Conservation (phyloP, 2,888 invertebrate genomes). For the Podotricha telesiphe region DNA sequence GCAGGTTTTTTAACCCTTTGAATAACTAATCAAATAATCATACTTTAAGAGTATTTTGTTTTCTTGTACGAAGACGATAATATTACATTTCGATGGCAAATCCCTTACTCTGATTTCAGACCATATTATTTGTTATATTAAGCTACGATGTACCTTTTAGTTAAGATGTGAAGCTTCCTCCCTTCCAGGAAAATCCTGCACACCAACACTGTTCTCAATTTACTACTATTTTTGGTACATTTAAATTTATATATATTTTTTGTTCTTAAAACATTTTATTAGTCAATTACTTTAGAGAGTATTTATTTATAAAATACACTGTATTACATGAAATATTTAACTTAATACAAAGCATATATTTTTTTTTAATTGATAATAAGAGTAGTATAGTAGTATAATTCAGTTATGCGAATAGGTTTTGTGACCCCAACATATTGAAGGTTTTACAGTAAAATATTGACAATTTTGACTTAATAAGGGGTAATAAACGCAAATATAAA, state of each 20-base stretch:
- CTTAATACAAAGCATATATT: background rate
- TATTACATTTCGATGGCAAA: too few relatives aligned
- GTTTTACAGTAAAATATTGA: background rate
- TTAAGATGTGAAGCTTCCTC: background rate
- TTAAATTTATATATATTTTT: background rate
- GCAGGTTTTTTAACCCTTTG: too few relatives aligned
- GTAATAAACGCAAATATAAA: too few relatives aligned
- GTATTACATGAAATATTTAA: background rate
- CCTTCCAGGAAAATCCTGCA: slow-evolving; percentile 2
- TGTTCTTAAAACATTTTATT: background rate
- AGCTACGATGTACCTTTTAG: background rate
- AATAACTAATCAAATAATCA: too few relatives aligned
- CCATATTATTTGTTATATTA: background rate
- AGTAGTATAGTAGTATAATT: background rate
- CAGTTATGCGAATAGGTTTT: background rate
- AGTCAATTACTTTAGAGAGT: background rate
- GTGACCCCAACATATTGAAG: background rate
- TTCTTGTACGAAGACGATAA: background rate
- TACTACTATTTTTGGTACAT: background rate
- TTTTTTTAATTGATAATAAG: too few relatives aligned
- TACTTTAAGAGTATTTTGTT: too few relatives aligned
- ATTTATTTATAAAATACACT: background rate
- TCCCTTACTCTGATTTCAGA: background rate
- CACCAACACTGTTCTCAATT: slow-evolving; percentile 3
- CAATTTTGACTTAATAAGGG: too few relatives aligned